Base-by-base conservation (phyloP, 2,797 vertebrate species). In the Mus spretus region DNA sequence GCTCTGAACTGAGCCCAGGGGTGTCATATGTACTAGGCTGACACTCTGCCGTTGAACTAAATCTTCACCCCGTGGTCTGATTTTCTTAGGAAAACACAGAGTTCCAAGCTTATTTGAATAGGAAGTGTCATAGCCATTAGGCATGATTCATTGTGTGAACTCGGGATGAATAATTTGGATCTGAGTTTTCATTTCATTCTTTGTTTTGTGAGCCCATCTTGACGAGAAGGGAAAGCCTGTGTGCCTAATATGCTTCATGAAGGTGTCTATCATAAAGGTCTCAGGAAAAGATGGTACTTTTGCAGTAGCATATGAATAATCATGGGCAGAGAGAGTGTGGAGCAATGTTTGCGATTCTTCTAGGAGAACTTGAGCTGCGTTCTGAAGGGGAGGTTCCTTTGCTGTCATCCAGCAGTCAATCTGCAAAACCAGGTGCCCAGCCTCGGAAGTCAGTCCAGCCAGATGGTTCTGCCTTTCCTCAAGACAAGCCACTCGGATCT, bases 311-410 rank as follows among this genome's bases (percentile, higher is more conserved):
- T 26, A 0, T 26, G n/a, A 53, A 50, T 37, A 57, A 93, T 31
- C 34, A 6, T 44, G 91, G 37, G 44, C 55, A 40, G 37, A 40
- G 3, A 57, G 67, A 89, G 24, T 92, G 11, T 95, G 65, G 65
- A 94, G 79, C 59, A 81, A 8, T 80, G 26, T 85, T 91, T 96
- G 80, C 96, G 37, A 91, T 95, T 96, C 28, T 98, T 78, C 0
- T 96, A 98, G 98, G 98, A 74, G 97, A 96, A 15, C 70, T 72
- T 57, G 95, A 95, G 77, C 82, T 97, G 87, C 93, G 28, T 55
- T 47, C 96, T 8, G 98, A 96, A 97, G 94, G 88, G 59, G 98
- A 98, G 74, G 83, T 50, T 72, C 77, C 28, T 44, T 93, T n/a
- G 0, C 95, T 97, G 95, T 79, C 91, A 1, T 1, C 44, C 20